Percentiles rank a stretch among this genome's conserved stretches.
Conservation (phyloP, 2,113 vertebrate genomes). For the Sigmodon hispidus region DNA sequence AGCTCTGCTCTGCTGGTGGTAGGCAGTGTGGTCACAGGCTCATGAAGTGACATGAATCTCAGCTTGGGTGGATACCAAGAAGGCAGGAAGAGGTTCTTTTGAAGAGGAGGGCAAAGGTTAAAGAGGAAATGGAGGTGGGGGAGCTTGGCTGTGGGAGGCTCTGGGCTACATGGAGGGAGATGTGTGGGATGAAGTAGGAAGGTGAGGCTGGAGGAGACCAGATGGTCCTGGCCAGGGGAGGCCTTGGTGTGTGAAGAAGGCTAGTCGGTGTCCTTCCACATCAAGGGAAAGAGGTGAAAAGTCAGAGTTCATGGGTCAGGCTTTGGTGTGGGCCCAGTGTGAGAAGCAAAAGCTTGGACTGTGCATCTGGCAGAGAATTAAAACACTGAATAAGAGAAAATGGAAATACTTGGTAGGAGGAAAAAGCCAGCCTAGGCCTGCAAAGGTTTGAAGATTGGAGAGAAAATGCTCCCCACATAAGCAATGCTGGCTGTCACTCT, state of each 20-base stretch:
- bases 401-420: background rate
- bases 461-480: background rate
- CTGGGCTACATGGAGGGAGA: background rate
- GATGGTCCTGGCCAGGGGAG: background rate
- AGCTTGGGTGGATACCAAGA: background rate
- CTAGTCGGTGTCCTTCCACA: background rate
- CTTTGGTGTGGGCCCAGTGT: background rate
- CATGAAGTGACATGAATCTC: background rate
- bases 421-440: background rate
- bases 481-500: background rate
- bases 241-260: background rate
- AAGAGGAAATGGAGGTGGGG: background rate
- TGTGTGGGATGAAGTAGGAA: background rate
- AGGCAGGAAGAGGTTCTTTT: background rate
- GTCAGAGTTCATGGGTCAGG: background rate
- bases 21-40: background rate
- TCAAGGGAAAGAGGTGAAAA: background rate
- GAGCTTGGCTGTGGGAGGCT: background rate
- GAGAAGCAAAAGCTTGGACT: background rate
- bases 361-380: background rate
- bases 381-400: background rate
- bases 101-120: background rate
- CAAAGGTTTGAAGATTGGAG: background rate
- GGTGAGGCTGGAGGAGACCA: background rate
- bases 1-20: rapidly evolving